Base-by-base conservation (phyloP, 2,888 invertebrate genomes). In the Schrankia costaestrigalis region DNA sequence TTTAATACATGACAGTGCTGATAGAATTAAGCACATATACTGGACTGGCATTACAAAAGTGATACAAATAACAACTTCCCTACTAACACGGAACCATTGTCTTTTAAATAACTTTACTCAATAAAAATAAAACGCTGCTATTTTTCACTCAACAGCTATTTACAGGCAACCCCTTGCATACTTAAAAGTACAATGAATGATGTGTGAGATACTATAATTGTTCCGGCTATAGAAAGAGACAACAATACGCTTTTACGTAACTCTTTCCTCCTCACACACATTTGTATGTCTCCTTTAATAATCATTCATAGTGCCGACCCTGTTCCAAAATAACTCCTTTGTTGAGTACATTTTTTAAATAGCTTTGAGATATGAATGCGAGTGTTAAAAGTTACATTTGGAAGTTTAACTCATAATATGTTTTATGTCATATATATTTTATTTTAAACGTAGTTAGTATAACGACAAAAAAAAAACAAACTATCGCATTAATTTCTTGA, bases 151-250 rank as follows among this genome's bases (percentile, higher is more conserved):
- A 5, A 10, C 14, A 10, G 28, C 23, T 50, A 50, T 46, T 43
- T 43, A 41, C 26, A 39, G 27, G 2, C 9, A 19, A 31, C 33
- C 28, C 8, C n/a, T 36, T 21, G 19, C 24, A 34, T 26, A 27
- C 41, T 34, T 35, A 30, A 48, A 41, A 27, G 35, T 30, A 36
- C 41, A 41, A 37, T 53, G 43, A 53, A 53, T 52, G 54, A 35
- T 43, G 54, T 54, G 54, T 39, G 32, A 50, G 46, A 41, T 27
- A 50, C 30, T 50, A 50, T 54, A 41, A 54, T 54, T 41, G 55
- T 52, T 52, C 52, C 50, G 25, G 7, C 9, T 23, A 24, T 2
- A 28, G 28, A 34, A 6, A 18, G 23, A 18, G 28, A 34, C 10
- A 21, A 11, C n/a, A 10, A 7, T 8, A 1, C 21, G n/a, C n/a